Base-by-base conservation (phyloP, 2,797 vertebrate species). In the Sparus aurata region DNA sequence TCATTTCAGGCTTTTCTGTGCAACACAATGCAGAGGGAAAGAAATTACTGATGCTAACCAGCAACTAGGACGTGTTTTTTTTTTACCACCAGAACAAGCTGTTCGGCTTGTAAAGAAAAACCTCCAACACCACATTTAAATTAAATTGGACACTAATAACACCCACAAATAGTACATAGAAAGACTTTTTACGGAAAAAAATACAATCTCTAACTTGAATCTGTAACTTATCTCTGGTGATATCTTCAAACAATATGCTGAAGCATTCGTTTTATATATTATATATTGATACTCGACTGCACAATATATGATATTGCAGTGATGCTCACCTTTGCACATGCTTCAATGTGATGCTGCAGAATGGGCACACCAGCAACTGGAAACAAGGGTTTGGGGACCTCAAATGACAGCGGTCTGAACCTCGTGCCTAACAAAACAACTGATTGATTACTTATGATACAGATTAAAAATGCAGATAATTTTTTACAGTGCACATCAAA, bases 321-420 rank as follows among this genome's bases (percentile, higher is more conserved):
- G n/a, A 61, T 9, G 49, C 62, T 89, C 89, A 98, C 98, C 96
- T 98, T 98, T 45, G 95, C 95, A 84, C 98, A 99, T 49, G 98
- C 97, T 89, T 98, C 97, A 45, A 99, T 98, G 92, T 99, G 98
- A 84, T 99, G 98, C 92, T 99, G 98, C 63, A 99, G 95, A 97
- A 99, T 99, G 23, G 98, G 97, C 13, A 99, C 97, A 2, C 98
- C 98, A 2, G 98, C 98, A 49, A 99, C 97, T 12, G 98, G 98
- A 85, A 99, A 99, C 63, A 99, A 92, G 1, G 98, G 98, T 89
- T 99, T 99, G 59, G 98, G 98, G 53, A 99, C 98, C 89, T 99
- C 98, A 79, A 99, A 99, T 4, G 98, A 99, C 79, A 99, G 93
- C 15, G 98, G 98, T 47, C 98, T 95, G 92, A 99, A 99, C 67